Evolutionary conservation across 1,140 invertebrate species (phyloP).

Genomic region (Coelopa frigida): DNA sequence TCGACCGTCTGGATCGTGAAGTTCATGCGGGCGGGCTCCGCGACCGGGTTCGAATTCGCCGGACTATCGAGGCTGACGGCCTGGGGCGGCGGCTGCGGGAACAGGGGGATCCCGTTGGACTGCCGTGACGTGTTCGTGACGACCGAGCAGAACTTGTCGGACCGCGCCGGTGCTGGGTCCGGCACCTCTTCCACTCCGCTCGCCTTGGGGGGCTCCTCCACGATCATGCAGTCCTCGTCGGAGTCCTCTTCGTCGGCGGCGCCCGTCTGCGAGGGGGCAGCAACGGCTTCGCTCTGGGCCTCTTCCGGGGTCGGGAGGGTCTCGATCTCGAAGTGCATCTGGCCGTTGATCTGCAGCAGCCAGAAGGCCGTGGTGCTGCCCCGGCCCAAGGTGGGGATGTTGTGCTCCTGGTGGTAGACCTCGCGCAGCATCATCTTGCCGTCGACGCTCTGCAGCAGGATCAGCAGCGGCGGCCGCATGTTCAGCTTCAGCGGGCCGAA

Average conservation of each 20-base stretch:
- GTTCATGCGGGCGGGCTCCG: too few species aligned
- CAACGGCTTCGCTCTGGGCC: neutral
- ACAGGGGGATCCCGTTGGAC: too few species aligned
- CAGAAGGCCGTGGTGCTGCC: constrained; percentile 34
- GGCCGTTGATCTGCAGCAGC: constrained; percentile 27
- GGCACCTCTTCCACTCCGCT: too few species aligned
- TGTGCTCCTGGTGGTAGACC: constrained; percentile 31
- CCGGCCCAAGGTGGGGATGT: constrained; percentile 16
- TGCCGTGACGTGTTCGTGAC: too few species aligned
- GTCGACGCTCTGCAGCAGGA: constrained; percentile 38
- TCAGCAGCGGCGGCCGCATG: constrained; percentile 23
- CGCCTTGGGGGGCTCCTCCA: constrained; percentile 7
- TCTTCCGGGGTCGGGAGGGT: neutral
- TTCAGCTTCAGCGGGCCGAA: constrained; percentile 32
- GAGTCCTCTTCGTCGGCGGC: neutral
- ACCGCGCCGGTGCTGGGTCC: too few species aligned
- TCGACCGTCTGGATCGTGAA: too few species aligned
- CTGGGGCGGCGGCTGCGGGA: too few species aligned
- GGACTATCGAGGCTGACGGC: too few species aligned
- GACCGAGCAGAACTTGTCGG: too few species aligned
- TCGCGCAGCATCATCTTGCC: constrained; percentile 40
- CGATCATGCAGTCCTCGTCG: constrained; percentile 15
- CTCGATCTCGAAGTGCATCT: constrained; percentile 34
- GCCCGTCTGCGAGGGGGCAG: neutral
- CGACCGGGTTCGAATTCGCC: too few species aligned